phyloP scores from a whole-genome alignment of 2,888 invertebrate genomes.

The Brachypterus glaber region DNA sequence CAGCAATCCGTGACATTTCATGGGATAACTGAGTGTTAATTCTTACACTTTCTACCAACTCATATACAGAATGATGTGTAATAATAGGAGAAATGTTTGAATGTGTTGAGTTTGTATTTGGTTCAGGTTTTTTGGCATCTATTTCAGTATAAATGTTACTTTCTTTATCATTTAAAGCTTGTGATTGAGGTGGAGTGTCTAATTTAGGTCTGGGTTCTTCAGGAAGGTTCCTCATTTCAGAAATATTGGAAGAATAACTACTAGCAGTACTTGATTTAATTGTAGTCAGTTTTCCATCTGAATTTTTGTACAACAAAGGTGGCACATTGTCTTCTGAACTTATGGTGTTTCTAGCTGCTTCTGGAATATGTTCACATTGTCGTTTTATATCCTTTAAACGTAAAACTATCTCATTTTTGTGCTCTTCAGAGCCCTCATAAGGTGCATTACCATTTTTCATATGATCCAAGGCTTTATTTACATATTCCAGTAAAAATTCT shows the following conservation, averaged over 20 bases:
- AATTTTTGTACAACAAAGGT: constrained; percentile 33
- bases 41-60: constrained; percentile 69
- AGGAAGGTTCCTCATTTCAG: constrained; percentile 17
- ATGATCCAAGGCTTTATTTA: constrained; percentile 57
- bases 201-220: no score
- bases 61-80: constrained; percentile 55
- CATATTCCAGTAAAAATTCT: constrained; percentile 59
- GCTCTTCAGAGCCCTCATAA: constrained; percentile 33
- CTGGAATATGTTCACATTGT: constrained; percentile 43
- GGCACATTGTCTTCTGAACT: constrained; percentile 29
- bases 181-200: constrained; percentile 28
- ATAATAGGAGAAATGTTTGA: constrained; percentile 39
- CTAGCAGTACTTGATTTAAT: constrained; percentile 22
- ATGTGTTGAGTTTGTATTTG: constrained; percentile 14
- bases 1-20: constrained; percentile 75
- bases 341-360: constrained; percentile 29
- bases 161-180: constrained; percentile 25
- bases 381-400: constrained; percentile 55
- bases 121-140: constrained; percentile 24
- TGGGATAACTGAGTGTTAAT: constrained; percentile 78
- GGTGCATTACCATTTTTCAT: constrained; percentile 27
- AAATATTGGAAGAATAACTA: constrained; percentile 22
- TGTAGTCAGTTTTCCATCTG: constrained; percentile 32
- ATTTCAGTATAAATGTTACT: constrained; percentile 34
- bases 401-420: constrained; percentile 54